Conservation (phyloP, 2,797 vertebrate genomes). For the Ctenosaura bakeri region DNA sequence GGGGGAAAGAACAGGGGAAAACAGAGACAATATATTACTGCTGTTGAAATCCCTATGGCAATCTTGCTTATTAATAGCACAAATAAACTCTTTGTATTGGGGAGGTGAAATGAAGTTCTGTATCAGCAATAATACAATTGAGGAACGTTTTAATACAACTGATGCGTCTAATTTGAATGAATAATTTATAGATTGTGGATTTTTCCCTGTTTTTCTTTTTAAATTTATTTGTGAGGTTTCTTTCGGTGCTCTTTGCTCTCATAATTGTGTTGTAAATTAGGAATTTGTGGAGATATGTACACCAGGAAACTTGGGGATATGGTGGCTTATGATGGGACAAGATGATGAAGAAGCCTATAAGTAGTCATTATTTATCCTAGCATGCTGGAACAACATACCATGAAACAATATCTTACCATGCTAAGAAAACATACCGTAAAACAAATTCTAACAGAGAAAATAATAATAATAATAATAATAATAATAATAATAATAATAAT, state of each 20-base stretch:
- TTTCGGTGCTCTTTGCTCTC: background rate
- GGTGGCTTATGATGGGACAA: background rate
- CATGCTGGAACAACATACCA: no score
- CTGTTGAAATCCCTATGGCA: slow-evolving; percentile 15
- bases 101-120: slow-evolving; percentile 24
- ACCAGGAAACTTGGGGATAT: slow-evolving; percentile 1
- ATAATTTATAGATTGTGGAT: slow-evolving; percentile 25
- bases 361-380: no score
- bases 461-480: no score
- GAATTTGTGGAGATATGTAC: background rate
- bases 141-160: slow-evolving; percentile 32
- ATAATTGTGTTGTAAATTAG: slow-evolving; percentile 29
- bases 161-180: slow-evolving; percentile 28
- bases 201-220: slow-evolving; percentile 13
- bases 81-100: slow-evolving; percentile 40
- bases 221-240: slow-evolving; percentile 33
- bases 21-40: background rate
- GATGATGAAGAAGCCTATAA: background rate
- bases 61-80: slow-evolving; percentile 30
- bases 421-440: background rate
- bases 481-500: no score
- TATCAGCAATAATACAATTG: slow-evolving; percentile 35
- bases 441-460: background rate
- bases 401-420: background rate
- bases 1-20: background rate